phyloP scores from a whole-genome alignment of 2,888 invertebrate species.

The Iphiclides podalirius region DNA sequence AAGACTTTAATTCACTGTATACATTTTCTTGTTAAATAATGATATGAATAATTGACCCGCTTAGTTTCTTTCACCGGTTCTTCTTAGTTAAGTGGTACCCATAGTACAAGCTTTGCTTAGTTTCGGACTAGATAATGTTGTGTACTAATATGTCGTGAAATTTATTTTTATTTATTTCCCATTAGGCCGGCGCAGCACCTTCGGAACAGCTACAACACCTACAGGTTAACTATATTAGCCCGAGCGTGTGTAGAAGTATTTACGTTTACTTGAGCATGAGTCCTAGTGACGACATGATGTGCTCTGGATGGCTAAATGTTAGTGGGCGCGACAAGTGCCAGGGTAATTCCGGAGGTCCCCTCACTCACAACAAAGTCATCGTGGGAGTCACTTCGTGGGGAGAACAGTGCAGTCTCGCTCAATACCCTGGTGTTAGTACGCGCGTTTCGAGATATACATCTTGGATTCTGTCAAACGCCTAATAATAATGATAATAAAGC shows the following conservation, averaged over 20 bases:
- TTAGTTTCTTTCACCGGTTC: no score
- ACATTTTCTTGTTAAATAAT: no score
- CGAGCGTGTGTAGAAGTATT: not conserved
- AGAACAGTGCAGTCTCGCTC: conserved; percentile 36
- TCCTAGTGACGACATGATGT: conserved; percentile 21
- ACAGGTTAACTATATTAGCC: conserved; percentile 3
- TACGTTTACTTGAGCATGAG: not conserved
- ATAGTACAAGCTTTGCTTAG: no score
- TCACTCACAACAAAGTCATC: conserved; percentile 42
- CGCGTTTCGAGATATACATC: conserved; percentile 41
- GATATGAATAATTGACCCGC: no score
- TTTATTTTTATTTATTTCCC: no score
- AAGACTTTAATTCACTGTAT: no score
- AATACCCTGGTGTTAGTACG: conserved; percentile 46
- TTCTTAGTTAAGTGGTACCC: no score
- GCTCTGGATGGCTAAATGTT: conserved; percentile 20
- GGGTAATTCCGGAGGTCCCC: conserved; percentile 47
- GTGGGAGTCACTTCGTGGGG: conserved; percentile 49
- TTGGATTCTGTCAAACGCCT: conserved; percentile 44
- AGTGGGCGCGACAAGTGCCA: conserved; percentile 12
- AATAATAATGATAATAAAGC: conserved; percentile 20
- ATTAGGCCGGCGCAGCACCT: conserved; percentile 28
- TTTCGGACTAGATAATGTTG: no score
- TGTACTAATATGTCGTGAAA: no score
- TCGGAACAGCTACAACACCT: conserved; percentile 22